These are phyloP conservation scores for Drosophila melanosoma DNA, from an alignment of 2,888 invertebrate genomes.

Conservation along the genomic window DNA sequence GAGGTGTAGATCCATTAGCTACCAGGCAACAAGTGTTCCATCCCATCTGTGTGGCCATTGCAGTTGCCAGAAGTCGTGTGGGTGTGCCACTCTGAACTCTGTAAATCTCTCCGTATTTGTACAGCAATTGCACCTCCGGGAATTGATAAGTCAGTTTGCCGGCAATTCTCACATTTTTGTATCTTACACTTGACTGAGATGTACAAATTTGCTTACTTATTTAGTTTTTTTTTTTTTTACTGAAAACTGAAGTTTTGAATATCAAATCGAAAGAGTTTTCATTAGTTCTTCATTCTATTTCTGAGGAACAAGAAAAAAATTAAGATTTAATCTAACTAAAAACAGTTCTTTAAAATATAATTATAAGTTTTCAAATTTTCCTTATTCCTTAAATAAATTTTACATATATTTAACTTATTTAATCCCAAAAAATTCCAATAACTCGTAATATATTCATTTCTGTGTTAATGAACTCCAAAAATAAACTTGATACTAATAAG, in stretches of 20 bases:
- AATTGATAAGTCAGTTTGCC: slow-evolving; percentile 49
- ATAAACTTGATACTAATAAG: background rate
- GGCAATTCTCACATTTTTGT: background rate
- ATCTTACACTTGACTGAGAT: slow-evolving; percentile 55
- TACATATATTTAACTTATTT: background rate
- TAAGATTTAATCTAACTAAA: background rate
- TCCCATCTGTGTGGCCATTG: slow-evolving; percentile 38
- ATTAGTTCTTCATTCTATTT: background rate
- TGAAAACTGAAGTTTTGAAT: background rate
- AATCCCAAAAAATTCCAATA: background rate
- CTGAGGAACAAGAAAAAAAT: background rate
- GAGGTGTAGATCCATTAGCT: slow-evolving; percentile 79
- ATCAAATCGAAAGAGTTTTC: background rate
- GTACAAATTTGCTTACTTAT: slow-evolving; percentile 54
- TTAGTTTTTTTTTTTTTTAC: background rate
- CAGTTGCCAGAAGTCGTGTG: slow-evolving; percentile 38
- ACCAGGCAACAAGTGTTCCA: slow-evolving; percentile 58
- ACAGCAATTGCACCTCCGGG: slow-evolving; percentile 40
- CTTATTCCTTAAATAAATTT: too few relatives aligned
- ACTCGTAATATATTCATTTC: background rate
- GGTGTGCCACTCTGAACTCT: slow-evolving; percentile 42
- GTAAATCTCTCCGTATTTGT: slow-evolving; percentile 35
- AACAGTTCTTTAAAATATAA: background rate
- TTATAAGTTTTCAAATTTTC: background rate
- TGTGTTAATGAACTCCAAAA: background rate